These are phyloP conservation scores for Plagiodera versicolora DNA, from an alignment of 2,888 invertebrate genomes.

Conservation along the genomic window DNA sequence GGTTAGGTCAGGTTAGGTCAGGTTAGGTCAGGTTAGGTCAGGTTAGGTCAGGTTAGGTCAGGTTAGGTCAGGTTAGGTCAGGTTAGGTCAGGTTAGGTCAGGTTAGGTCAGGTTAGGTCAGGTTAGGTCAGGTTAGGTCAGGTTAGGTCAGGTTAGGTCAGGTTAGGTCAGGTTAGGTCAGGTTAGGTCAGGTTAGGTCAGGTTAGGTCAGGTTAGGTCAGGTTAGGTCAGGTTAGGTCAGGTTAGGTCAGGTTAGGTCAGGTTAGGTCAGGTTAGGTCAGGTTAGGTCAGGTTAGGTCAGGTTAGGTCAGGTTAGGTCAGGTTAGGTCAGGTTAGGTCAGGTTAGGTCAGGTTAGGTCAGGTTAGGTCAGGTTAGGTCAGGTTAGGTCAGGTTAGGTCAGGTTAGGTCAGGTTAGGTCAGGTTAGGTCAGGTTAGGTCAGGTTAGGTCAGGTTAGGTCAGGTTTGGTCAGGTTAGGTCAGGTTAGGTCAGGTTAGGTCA, in stretches of 20 bases:
- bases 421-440: too few species aligned
- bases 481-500: too few species aligned
- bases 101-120: conserved; percentile 3
- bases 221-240: conserved; percentile 4
- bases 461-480: too few species aligned
- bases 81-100: conserved; percentile 8
- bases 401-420: neutral
- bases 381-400: conserved; percentile 9
- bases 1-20: conserved; percentile 8
- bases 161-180: conserved; percentile 8
- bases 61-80: neutral
- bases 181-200: conserved; percentile 5
- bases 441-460: too few species aligned
- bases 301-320: too few species aligned
- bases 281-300: neutral
- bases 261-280: conserved; percentile 6
- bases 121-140: conserved; percentile 8
- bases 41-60: conserved; percentile 6
- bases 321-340: too few species aligned
- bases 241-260: conserved; percentile 4
- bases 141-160: conserved; percentile 4
- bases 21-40: conserved; percentile 8
- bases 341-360: neutral
- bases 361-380: conserved; percentile 4
- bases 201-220: conserved; percentile 6